Conservation (phyloP, 2,113 vertebrate species). For the Gopherus evgoodei region DNA sequence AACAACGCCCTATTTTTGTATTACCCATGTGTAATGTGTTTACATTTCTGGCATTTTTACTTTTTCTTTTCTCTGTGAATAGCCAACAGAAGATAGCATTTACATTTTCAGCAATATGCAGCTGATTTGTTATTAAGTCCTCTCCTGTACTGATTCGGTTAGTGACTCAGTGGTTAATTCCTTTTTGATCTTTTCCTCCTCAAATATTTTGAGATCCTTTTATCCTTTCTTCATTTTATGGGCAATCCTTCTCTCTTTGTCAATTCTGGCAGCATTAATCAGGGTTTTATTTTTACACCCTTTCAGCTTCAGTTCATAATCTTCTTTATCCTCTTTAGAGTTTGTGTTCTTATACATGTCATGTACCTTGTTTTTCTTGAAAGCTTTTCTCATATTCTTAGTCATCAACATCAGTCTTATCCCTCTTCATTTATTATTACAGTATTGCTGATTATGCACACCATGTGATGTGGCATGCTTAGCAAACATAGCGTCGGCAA, state of each 20-base stretch:
- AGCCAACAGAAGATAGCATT: conserved; percentile 4
- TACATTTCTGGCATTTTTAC: conserved; percentile 41
- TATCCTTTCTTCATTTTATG: conserved; percentile 33
- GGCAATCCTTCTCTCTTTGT: conserved; percentile 5
- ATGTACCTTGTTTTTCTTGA: conserved; percentile 40
- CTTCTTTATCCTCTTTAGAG: conserved; percentile 57
- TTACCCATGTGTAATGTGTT: not conserved
- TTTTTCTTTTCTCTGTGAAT: conserved; percentile 19
- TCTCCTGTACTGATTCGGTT: not conserved
- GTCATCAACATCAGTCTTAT: conserved; percentile 33
- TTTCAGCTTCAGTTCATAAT: conserved; percentile 43
- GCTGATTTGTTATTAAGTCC: not conserved
- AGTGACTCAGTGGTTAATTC: conserved; percentile 4
- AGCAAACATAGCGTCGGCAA: not conserved
- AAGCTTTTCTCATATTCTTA: conserved; percentile 44
- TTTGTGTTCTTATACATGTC: conserved; percentile 45
- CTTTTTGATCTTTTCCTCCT: conserved; percentile 10
- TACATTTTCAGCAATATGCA: conserved; percentile 12
- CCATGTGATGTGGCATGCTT: not conserved
- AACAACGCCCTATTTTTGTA: conserved; percentile 1
- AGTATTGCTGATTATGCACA: not conserved
- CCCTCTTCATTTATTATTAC: conserved; percentile 3
- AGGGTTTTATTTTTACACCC: conserved; percentile 8
- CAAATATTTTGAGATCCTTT: conserved; percentile 26
- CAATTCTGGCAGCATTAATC: conserved; percentile 7